phyloP scores from a whole-genome alignment of 37 sponge, comb jelly and placozoan species.

The Amphimedon queenslandica region DNA sequence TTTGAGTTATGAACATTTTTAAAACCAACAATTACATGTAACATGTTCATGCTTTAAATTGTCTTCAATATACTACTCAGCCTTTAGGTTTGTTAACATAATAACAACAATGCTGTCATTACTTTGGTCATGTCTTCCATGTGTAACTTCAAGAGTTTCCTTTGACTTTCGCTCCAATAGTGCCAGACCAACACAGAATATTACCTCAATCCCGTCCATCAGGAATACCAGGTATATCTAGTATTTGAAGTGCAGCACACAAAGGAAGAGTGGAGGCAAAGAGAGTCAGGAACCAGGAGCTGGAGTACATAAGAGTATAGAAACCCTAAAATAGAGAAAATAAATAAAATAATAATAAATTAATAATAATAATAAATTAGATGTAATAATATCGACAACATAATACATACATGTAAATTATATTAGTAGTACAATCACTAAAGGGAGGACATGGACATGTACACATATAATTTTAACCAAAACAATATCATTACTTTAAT shows the following conservation, averaged over 20 bases:
- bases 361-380: too few relatives aligned
- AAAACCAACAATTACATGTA: too few relatives aligned
- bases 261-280: conserved; percentile 87
- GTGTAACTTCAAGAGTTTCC: conserved; percentile 67
- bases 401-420: too few relatives aligned
- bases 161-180: conserved; percentile 60
- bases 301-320: conserved; percentile 83
- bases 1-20: too few relatives aligned
- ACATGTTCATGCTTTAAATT: too few relatives aligned
- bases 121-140: conserved; percentile 95
- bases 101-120: too few relatives aligned
- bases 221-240: conserved; percentile 93
- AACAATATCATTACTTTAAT: too few relatives aligned
- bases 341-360: too few relatives aligned
- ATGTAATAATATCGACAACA: not conserved
- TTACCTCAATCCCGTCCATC: conserved; percentile 81
- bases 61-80: too few relatives aligned
- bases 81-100: not conserved
- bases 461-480: too few relatives aligned
- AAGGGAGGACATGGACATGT: too few relatives aligned
- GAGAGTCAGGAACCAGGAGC: conserved; percentile 95
- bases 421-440: too few relatives aligned
- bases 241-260: conserved; percentile 76
- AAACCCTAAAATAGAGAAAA: conserved; percentile 65
- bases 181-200: conserved; percentile 87